These are phyloP conservation scores for Microtus pennsylvanicus DNA, from an alignment of 2,113 vertebrate species.

Conservation along the genomic window DNA sequence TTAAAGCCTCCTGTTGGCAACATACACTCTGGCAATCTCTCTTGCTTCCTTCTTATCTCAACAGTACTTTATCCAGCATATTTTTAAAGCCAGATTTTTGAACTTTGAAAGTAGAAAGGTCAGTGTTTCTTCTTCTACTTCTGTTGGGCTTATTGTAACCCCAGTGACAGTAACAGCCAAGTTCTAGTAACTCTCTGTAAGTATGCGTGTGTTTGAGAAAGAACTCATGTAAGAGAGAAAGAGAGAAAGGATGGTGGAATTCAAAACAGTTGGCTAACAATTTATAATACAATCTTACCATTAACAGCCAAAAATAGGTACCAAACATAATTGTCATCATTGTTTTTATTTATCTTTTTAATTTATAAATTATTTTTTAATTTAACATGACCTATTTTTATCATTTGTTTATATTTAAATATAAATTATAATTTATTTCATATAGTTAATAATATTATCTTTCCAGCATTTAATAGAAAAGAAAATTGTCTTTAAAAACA, in stretches of 20 bases:
- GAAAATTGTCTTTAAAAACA: neutral
- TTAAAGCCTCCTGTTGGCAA: neutral
- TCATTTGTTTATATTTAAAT: conserved; percentile 3
- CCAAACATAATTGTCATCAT: neutral
- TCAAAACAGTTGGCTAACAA: neutral
- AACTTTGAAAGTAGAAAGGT: neutral
- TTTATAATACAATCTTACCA: neutral
- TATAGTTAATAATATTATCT: neutral
- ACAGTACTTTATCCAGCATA: neutral
- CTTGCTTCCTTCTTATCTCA: neutral
- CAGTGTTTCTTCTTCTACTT: neutral
- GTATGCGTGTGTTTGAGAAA: neutral
- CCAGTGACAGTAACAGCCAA: neutral
- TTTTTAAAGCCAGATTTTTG: neutral
- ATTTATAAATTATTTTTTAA: neutral
- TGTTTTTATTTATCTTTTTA: neutral
- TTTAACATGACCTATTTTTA: neutral
- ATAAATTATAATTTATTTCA: conserved; percentile 7
- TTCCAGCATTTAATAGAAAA: neutral
- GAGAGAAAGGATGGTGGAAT: neutral
- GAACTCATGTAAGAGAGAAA: neutral
- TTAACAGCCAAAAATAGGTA: neutral
- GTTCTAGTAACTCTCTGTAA: neutral
- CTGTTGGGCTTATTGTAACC: neutral
- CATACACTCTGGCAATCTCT: neutral